Percentiles rank a stretch among this genome's conserved stretches.
Evolutionary conservation across 2,888 invertebrate genomes (phyloP).

Genomic region (Sympetrum striolatum): DNA sequence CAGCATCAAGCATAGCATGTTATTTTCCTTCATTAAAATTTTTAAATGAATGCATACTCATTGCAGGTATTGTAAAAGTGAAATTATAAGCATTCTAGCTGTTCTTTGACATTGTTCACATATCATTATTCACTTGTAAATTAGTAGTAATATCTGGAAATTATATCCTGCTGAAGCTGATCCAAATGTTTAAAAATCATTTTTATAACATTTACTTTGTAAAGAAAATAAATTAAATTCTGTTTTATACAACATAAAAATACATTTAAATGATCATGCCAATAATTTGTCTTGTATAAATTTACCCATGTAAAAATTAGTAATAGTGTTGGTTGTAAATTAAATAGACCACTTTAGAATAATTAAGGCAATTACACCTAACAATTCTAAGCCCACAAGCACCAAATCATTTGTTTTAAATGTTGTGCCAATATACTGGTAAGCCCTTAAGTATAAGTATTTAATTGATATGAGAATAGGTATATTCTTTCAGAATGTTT

Average conservation of each 20-base stretch:
- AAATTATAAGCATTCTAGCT: slow-evolving; percentile 32
- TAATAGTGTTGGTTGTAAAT: not conserved
- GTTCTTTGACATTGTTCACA: slow-evolving; percentile 31
- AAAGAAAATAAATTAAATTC: slow-evolving; percentile 43
- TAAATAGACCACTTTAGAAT: not conserved
- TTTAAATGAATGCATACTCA: slow-evolving; percentile 33
- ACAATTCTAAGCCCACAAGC: not conserved
- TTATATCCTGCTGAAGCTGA: slow-evolving; percentile 12
- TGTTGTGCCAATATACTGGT: not conserved
- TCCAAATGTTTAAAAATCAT: slow-evolving; percentile 34
- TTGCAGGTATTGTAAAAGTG: slow-evolving; percentile 35
- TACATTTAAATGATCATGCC: slow-evolving; percentile 31
- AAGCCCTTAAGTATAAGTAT: not conserved
- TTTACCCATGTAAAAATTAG: not conserved
- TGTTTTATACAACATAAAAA: slow-evolving; percentile 35
- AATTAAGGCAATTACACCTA: not conserved
- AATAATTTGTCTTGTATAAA: not conserved
- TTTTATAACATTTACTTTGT: slow-evolving; percentile 42
- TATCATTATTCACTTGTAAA: slow-evolving; percentile 40
- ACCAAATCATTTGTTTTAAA: not conserved
- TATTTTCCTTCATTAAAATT: slow-evolving; percentile 30
- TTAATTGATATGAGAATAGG: not conserved
- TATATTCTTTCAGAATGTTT: not conserved
- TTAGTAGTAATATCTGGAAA: slow-evolving; percentile 31
- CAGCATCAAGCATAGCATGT: slow-evolving; percentile 22